Base-by-base conservation (phyloP, 2,888 invertebrate species). In the Crematogaster levior region DNA sequence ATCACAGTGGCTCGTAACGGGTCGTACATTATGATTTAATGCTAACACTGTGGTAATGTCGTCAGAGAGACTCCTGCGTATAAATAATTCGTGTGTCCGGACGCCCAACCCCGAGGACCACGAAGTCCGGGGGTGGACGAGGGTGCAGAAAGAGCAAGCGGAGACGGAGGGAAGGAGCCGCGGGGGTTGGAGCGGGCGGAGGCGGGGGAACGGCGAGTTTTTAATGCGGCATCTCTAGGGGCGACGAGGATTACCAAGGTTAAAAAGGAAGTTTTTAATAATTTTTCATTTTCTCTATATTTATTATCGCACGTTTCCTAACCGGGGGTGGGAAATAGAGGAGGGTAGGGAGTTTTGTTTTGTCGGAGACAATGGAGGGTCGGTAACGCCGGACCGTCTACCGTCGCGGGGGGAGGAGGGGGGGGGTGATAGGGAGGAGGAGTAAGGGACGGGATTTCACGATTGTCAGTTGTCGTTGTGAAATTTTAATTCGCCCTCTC, bases 271-370 rank as follows among this genome's bases (percentile, higher is more conserved):
- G 94, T 94, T 94, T 94, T 94, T 94, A 94, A 94, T 94, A 94
- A 94, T 94, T 94, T 94, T 94, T 94, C 94, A 94, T 94, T 94
- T 94, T 94, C 94, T 93, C 94, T 93, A 94, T 94, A 94, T 94
- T 94, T 94, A 94, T 94, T 94, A 94, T 94, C 93, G 93, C 92
- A 92, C 93, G 92, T 92, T 93, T 94, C 94, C 94, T 93, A 93
- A 93, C 94, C 93, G 91, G 91, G 90, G 90, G 90, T 88, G 89
- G 89, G 89, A 79, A 77, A 72, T 60, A 65, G 79, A 6, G 75
- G 63, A 37, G 70, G 66, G 53, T 12, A 53, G 72, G 68, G 87
- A 75, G 83, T 53, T 63, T 63, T 68, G 82, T 81, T 89, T 90
- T 89, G 90, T 86, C 88, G 89, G 92, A 93, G 92, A 94, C 93